Percentiles rank a stretch among this genome's conserved stretches.
Evolutionary conservation across 2,888 invertebrate genomes (phyloP).

Genomic region (Andrena haemorrhoa): DNA sequence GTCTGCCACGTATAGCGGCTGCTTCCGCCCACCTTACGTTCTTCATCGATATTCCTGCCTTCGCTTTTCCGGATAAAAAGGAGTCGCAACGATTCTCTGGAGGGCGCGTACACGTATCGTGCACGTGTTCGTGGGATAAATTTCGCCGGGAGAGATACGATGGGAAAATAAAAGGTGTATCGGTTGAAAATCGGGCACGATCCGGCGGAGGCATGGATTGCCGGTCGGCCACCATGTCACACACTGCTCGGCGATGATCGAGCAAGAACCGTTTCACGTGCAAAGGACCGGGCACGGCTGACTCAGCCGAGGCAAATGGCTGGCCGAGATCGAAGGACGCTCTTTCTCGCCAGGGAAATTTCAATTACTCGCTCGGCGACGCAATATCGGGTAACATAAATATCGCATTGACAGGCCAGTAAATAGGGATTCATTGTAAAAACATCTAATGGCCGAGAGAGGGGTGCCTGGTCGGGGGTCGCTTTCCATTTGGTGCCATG

Average conservation of each 20-base stretch:
- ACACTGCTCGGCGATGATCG: slow-evolving; percentile 49
- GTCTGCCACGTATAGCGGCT: slow-evolving; percentile 45
- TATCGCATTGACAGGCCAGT: slow-evolving; percentile 82
- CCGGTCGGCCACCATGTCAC: slow-evolving; percentile 31
- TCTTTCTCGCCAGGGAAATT: slow-evolving; percentile 74
- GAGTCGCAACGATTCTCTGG: slow-evolving; percentile 46
- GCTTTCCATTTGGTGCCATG: slow-evolving; percentile 61
- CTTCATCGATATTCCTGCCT: slow-evolving; percentile 68
- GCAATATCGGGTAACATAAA: slow-evolving; percentile 83
- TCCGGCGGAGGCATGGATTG: slow-evolving; percentile 46
- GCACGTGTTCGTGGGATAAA: slow-evolving; percentile 54
- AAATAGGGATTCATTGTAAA: slow-evolving; percentile 83
- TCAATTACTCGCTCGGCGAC: slow-evolving; percentile 83
- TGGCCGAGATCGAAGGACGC: slow-evolving; percentile 53
- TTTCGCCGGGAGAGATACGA: slow-evolving; percentile 43
- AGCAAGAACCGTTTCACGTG: slow-evolving; percentile 36
- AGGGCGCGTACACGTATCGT: slow-evolving; percentile 43
- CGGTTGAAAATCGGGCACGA: slow-evolving; percentile 48
- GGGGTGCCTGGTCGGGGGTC: slow-evolving; percentile 53
- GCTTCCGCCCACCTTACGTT: slow-evolving; percentile 46
- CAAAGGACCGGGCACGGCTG: slow-evolving; percentile 59
- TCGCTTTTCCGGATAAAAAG: slow-evolving; percentile 62
- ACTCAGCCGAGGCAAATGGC: slow-evolving; percentile 74
- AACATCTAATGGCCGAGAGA: slow-evolving; percentile 78
- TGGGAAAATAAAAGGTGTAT: slow-evolving; percentile 44